Base-by-base conservation (phyloP, 2,113 vertebrate genomes). In the Ictidomys tridecemlineatus region DNA sequence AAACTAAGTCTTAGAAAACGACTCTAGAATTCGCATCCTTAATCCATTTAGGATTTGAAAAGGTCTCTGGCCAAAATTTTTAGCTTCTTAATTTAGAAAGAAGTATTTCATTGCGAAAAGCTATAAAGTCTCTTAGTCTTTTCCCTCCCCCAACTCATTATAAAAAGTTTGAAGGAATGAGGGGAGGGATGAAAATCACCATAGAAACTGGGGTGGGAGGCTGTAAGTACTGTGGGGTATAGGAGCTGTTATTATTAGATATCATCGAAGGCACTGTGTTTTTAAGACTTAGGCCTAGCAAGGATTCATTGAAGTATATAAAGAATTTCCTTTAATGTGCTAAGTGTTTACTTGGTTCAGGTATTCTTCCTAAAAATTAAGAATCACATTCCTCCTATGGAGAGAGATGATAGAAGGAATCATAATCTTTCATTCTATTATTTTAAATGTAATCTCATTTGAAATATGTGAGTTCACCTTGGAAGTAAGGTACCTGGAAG, bases 151-250 rank as follows among this genome's bases (percentile, higher is more conserved):
- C 39, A 78, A 53, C 13, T 94, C 79, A 83, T 93, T 91, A 84
- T 85, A 67, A 94, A 88, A 78, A 93, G 22, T n/a, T 96, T 78
- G 65, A 94, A 93, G 30, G 32, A 94, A 84, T 48, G 45, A 85
- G 37, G 42, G 85, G 32, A 92, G 37, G 65, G 58, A 2, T 93
- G 87, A 63, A 37, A 93, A 42, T 94, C 74, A 96, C 87, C 89
- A 95, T 86, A 97, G 96, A 96, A 96, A 96, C 88, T 93, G 77
- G 76, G 72, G 87, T 93, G n/a, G 95, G 79, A 94, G 58, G 89
- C 76, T 89, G 0, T 89, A 67, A 97, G 94, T 83, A 89, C 74
- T 79, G 53, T 89, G 34, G 39, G 10, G 69, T 91, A 76, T 78
- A 65, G 8, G 8, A 51, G 56, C 28, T 86, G n/a, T 93, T 95